Base-by-base conservation (phyloP, 1,140 invertebrate genomes). In the Dendroctonus valens region DNA sequence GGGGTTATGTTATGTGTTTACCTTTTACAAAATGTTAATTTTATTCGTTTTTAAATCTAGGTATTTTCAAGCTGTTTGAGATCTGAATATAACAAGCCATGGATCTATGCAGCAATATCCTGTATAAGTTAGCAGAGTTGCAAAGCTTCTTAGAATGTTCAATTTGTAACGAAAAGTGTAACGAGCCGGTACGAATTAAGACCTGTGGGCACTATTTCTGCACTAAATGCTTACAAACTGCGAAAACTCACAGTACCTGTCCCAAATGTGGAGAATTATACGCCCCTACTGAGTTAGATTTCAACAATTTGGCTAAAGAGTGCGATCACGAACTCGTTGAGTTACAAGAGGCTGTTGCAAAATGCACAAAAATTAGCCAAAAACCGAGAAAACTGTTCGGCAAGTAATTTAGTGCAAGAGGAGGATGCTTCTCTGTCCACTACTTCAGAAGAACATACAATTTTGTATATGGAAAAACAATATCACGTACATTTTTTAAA, bases 121-220 rank as follows among this genome's bases (percentile, higher is more conserved):
- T 26, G 26, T 26, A 26, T 26, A 26, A 26, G 26, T 26, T 26
- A 26, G 26, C 26, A 26, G 26, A 26, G 26, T 26, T 67, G n/a
- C 59, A 66, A 62, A 39, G 61, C 9, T 38, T 12, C 14, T 50
- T 65, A 41, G 53, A 46, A 8, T 70, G 69, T 41, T 26, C 15
- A 6, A 5, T 62, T 12, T 71, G 70, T 55, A 41, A 46, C 4
- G 15, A 59, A 40, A 61, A 67, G 7, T 66, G 52, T 46, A 41
- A 55, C 41, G 39, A 63, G 9, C 67, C 66, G 0, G 62, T 68
- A 6, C 44, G 64, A 26, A 50, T 71, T 26, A 69, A 63, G 51
- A 48, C 50, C 0, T 71, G 70, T 66, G 70, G 70, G 26, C 70
- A 71, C 52, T 71, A 71, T 51, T 69, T 71, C 60, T 71, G 70